Evolutionary conservation across 1,140 invertebrate genomes (phyloP).

Genomic region (Zaprionus ornatus): DNA sequence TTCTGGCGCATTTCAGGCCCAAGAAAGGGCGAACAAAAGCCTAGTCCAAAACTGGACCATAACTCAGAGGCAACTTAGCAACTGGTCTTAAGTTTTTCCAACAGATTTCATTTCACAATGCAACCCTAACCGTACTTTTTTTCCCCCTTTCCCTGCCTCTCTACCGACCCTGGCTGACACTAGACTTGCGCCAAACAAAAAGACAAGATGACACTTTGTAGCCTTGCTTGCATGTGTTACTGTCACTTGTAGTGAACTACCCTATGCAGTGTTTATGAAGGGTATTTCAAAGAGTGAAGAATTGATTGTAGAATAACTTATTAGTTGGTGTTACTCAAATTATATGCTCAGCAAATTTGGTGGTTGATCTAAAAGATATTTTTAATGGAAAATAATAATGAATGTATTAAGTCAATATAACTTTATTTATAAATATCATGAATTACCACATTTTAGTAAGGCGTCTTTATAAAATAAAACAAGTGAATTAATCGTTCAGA

Average conservation of each 20-base stretch:
- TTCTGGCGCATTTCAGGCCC: constrained; percentile 11
- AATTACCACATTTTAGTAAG: no score
- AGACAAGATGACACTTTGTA: constrained; percentile 43
- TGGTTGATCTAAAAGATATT: no score
- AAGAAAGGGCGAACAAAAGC: constrained; percentile 25
- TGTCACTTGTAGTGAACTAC: constrained; percentile 29
- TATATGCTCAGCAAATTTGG: no score
- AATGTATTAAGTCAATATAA: no score
- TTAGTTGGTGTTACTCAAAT: no score
- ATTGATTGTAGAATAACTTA: background rate
- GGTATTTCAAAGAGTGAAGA: background rate
- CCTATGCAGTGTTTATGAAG: background rate
- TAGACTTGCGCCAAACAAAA: constrained; percentile 15
- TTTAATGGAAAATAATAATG: no score
- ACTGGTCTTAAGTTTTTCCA: constrained; percentile 39
- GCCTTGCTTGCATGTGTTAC: constrained; percentile 45
- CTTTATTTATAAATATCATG: no score
- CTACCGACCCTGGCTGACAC: background rate
- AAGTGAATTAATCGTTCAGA: no score
- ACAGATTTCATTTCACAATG: constrained; percentile 21
- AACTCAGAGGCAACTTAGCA: constrained; percentile 48
- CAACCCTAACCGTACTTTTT: background rate
- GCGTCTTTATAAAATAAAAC: no score
- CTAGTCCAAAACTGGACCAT: constrained; percentile 31
- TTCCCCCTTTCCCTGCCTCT: background rate